Base-by-base conservation (phyloP, 2,888 invertebrate genomes). In the Dromius quadrimaculatus region DNA sequence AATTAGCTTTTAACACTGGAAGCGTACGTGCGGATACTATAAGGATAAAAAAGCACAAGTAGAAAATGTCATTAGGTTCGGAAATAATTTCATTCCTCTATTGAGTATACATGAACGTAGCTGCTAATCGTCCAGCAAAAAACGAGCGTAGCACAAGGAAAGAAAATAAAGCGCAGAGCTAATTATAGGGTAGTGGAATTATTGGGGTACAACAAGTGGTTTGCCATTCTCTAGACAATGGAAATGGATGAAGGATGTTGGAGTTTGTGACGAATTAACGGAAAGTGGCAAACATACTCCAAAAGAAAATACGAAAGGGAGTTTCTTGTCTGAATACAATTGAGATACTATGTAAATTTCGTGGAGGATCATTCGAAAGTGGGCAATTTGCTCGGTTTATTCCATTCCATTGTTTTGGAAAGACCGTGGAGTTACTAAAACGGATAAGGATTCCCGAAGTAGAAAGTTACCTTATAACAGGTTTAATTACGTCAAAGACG, bases 11-110 rank as follows among this genome's bases (percentile, higher is more conserved):
- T 41, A 41, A 41, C 41, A 11, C 17, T 15, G 41, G 2, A 2
- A 6, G 41, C 41, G 6, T 54, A 54, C 50, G 50, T 54, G 50
- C 50, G 28, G 50, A 9, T 54, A 54, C 50, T 9, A n/a, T n/a
- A 13, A 54, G 50, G 36, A 6, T 59, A 59, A 36, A 59, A 59
- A 59, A 57, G 11, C n/a, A 9, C 20, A 57, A 57, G 34, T 64
- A 64, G 64, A 32, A 64, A 64, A 64, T 32, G 64, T 64, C 64
- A 32, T 64, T 64, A 64, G 47, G 47, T 19, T 19, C 32, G 28
- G n/a, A 47, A 45, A 47, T 64, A 64, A 64, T 64, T 64, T 47
- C 64, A 64, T 64, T 64, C 28, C 47, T 64, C 64, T 64, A 64
- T 64, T 32, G 45, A 32, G 43, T 64, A 64, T 45, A 64, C 64